Conservation (phyloP, 2,113 vertebrate genomes). For the Heptranchias perlo region DNA sequence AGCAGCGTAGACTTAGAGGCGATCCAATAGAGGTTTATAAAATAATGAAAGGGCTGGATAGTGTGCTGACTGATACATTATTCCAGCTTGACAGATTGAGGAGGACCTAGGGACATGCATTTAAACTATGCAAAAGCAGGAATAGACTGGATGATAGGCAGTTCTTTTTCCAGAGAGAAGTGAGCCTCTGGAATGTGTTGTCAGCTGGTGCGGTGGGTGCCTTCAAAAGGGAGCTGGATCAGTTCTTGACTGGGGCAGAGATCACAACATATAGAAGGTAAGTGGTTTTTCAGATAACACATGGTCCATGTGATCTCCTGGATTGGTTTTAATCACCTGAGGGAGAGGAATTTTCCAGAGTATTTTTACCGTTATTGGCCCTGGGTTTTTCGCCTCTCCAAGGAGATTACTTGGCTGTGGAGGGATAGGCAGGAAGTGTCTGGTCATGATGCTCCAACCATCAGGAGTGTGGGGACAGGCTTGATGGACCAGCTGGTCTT, state of each 20-base stretch:
- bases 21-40: not conserved
- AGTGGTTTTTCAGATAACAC: not conserved
- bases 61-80: not conserved
- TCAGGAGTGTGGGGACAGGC: not conserved
- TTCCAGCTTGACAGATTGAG: not conserved
- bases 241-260: not conserved
- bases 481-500: not conserved
- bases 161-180: not conserved
- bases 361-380: not conserved
- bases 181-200: not conserved
- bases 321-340: not conserved
- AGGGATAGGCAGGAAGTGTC: not conserved
- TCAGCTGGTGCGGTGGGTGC: not conserved
- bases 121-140: no score
- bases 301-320: not conserved
- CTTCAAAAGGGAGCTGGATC: not conserved
- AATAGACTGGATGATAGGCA: not conserved
- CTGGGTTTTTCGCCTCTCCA: not conserved
- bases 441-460: not conserved
- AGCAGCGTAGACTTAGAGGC: not conserved
- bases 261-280: not conserved
- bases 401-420: not conserved
- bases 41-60: not conserved
- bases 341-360: not conserved
- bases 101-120: not conserved